Percentiles rank a stretch among this genome's conserved stretches.
These are phyloP conservation scores for Melangyna quadrimaculata DNA, from an alignment of 2,888 invertebrate species.

Conservation along the genomic window DNA sequence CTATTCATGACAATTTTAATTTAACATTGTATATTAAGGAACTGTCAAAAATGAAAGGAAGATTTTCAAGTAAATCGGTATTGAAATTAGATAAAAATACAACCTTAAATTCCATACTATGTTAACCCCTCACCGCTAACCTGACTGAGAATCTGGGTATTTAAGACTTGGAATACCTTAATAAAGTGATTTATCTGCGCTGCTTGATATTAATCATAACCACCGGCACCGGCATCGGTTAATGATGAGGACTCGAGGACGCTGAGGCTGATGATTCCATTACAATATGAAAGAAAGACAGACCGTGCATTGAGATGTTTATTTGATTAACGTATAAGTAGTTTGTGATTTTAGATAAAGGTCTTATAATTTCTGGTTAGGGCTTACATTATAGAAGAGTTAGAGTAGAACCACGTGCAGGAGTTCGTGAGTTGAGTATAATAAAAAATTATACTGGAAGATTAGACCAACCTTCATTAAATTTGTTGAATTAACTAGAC, in stretches of 20 bases:
- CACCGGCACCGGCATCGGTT: background rate
- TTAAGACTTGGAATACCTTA: constrained; percentile 54
- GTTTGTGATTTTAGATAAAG: constrained; percentile 2
- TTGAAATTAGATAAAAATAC: background rate
- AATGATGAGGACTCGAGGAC: constrained; percentile 38
- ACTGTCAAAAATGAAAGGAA: no score
- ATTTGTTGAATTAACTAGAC: no score
- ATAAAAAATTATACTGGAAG: background rate
- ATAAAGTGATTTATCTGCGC: constrained; percentile 67
- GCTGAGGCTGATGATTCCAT: constrained; percentile 46
- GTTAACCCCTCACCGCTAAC: background rate
- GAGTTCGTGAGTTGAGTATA: background rate
- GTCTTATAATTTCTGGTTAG: background rate
- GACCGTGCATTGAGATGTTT: constrained; percentile 23
- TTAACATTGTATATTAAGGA: no score
- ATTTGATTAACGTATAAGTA: constrained; percentile 8
- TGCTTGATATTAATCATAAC: constrained; percentile 59
- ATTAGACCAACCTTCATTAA: background rate
- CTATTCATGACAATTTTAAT: background rate
- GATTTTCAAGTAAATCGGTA: no score
- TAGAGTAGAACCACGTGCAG: background rate
- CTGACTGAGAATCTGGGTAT: constrained; percentile 21
- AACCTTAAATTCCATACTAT: background rate
- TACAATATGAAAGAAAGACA: constrained; percentile 56
- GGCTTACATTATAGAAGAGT: no score